A percentile compares a stretch with the other conserved stretches of the same genome.
phyloP scores from a whole-genome alignment of 2,113 vertebrate genomes.

The Rattus norvegicus region DNA sequence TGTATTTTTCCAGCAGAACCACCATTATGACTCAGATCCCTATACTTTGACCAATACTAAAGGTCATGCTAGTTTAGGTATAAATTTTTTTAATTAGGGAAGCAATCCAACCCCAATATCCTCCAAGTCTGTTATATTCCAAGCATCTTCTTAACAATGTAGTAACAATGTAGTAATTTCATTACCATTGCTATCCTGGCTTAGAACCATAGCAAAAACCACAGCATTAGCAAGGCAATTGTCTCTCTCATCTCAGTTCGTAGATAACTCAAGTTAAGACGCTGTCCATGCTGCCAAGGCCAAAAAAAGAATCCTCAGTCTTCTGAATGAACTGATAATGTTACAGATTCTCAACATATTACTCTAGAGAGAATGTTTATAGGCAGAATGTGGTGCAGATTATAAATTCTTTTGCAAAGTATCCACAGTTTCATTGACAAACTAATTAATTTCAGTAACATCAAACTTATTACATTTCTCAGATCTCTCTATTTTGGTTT shows the following conservation, averaged over 20 bases:
- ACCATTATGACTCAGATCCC: neutral
- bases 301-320: neutral
- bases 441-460: neutral
- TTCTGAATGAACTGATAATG: neutral
- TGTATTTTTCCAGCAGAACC: neutral
- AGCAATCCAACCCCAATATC: neutral
- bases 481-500: neutral
- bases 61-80: neutral
- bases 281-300: neutral
- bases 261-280: neutral
- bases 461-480: neutral
- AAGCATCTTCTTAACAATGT: neutral
- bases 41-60: neutral
- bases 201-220: neutral
- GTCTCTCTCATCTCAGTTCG: neutral
- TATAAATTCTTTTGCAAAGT: neutral
- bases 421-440: neutral
- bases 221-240: accelerated
- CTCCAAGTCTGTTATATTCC: neutral
- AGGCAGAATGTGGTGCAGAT: neutral
- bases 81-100: neutral
- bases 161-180: neutral
- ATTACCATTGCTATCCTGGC: neutral
- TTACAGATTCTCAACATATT: neutral
- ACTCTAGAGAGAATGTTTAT: neutral